Percentiles rank a stretch among this genome's conserved stretches.
phyloP scores from a whole-genome alignment of 1,140 invertebrate species.

The Phthorimaea operculella region DNA sequence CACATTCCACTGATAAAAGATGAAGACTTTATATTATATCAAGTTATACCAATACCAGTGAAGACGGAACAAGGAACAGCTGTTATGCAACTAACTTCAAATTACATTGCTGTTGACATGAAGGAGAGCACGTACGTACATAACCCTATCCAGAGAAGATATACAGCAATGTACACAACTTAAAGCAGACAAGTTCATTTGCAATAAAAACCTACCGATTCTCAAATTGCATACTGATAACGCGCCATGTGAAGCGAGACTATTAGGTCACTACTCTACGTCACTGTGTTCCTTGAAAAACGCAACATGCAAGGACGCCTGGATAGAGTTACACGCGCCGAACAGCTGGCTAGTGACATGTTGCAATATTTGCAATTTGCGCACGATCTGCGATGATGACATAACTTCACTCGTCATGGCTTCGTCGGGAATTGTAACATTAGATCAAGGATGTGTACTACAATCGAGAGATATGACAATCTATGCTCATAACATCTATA shows the following conservation, averaged over 20 bases:
- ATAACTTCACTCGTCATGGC: no score
- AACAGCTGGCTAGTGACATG: constrained; percentile 18
- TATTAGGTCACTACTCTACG: constrained; percentile 9
- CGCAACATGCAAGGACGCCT: constrained; percentile 2
- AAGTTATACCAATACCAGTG: constrained; percentile 12
- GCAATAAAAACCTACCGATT: constrained; percentile 12
- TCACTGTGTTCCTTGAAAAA: constrained; percentile 5
- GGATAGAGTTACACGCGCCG: constrained; percentile 12
- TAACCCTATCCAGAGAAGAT: constrained; percentile 8
- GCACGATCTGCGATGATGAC: no score
- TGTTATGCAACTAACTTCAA: not conserved
- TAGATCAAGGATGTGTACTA: no score
- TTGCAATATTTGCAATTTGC: constrained; percentile 2
- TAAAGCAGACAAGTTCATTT: constrained; percentile 10
- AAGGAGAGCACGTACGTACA: constrained; percentile 11
- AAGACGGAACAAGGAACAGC: not conserved
- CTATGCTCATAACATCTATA: no score
- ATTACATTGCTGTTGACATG: constrained; percentile 17
- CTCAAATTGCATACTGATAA: constrained; percentile 12
- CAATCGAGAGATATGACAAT: no score
- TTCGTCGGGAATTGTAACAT: no score
- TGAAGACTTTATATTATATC: constrained; percentile 14
- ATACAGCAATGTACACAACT: constrained; percentile 9
- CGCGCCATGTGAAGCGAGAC: constrained; percentile 15
- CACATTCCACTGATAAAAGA: constrained; percentile 13